These are phyloP conservation scores for Dryobotodes eremita DNA, from an alignment of 2,888 invertebrate genomes.

Conservation along the genomic window DNA sequence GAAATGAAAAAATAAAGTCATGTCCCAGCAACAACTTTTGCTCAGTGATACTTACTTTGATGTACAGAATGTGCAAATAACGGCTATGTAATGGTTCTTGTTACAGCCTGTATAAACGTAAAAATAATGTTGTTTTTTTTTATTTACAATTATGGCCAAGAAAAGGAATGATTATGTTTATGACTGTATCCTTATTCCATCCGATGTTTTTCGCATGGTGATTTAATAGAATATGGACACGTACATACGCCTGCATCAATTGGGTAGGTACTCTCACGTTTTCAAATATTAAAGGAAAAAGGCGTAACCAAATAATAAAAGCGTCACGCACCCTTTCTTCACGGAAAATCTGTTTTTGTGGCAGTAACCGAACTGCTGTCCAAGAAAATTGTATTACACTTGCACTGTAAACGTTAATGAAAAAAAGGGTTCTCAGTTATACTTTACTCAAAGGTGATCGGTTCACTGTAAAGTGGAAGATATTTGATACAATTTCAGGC, in stretches of 20 bases:
- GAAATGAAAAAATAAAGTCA: not conserved
- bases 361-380: not conserved
- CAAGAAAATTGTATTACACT: conserved; percentile 8
- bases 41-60: conserved; percentile 1
- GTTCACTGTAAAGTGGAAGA: not conserved
- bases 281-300: not conserved
- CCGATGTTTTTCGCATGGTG: too few relatives aligned
- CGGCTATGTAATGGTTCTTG: not conserved
- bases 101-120: not conserved
- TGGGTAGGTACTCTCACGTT: not conserved
- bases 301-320: not conserved
- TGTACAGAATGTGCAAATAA: not conserved
- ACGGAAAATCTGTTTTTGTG: too few relatives aligned
- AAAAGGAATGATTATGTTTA: not conserved
- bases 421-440: not conserved
- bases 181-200: not conserved
- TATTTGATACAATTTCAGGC: not conserved
- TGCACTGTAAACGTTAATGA: not conserved
- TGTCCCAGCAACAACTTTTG: not conserved
- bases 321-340: not conserved
- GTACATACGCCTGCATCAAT: not conserved
- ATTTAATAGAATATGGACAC: not conserved
- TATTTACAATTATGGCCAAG: not conserved
- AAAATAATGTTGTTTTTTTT: not conserved
- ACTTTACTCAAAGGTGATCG: not conserved